phyloP scores from a whole-genome alignment of 2,888 invertebrate genomes.

The Drosophila prolongata region DNA sequence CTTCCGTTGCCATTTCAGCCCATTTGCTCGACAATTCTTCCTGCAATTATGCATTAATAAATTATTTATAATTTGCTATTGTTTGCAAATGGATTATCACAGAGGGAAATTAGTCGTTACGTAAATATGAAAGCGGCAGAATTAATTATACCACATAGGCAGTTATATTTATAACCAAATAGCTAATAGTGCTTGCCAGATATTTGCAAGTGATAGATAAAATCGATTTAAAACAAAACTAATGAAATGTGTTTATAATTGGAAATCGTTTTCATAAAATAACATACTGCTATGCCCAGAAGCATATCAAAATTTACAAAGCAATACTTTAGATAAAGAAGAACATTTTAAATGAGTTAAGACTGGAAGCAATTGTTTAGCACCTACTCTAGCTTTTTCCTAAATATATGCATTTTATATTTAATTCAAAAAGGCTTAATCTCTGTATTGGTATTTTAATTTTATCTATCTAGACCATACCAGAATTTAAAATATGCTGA shows the following conservation, averaged over 20 bases:
- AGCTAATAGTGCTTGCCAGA: slow-evolving; percentile 15
- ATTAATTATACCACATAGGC: slow-evolving; percentile 28
- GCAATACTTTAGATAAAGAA: no score
- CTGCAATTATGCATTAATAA: slow-evolving; percentile 44
- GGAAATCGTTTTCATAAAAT: background rate
- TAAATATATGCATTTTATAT: no score
- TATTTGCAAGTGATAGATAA: slow-evolving; percentile 10
- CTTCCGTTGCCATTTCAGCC: slow-evolving; percentile 88
- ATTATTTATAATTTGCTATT: slow-evolving; percentile 18
- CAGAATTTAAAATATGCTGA: background rate
- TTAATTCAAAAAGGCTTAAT: no score
- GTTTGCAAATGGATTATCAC: slow-evolving; percentile 33
- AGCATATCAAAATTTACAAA: background rate
- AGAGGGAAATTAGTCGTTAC: slow-evolving; percentile 30
- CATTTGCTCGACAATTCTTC: slow-evolving; percentile 86
- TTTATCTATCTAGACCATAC: background rate
- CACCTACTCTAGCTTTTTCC: no score
- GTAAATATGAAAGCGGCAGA: slow-evolving; percentile 15
- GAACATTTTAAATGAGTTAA: no score
- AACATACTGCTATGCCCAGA: no score
- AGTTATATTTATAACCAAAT: slow-evolving; percentile 29
- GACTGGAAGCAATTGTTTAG: no score
- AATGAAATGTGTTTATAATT: slow-evolving; percentile 16
- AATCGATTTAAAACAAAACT: background rate
- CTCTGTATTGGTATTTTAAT: no score